Evolutionary conservation across 2,113 vertebrate species (phyloP), one percentile per base, ranked within the genome.

Genomic region (Geococcyx californianus): DNA sequence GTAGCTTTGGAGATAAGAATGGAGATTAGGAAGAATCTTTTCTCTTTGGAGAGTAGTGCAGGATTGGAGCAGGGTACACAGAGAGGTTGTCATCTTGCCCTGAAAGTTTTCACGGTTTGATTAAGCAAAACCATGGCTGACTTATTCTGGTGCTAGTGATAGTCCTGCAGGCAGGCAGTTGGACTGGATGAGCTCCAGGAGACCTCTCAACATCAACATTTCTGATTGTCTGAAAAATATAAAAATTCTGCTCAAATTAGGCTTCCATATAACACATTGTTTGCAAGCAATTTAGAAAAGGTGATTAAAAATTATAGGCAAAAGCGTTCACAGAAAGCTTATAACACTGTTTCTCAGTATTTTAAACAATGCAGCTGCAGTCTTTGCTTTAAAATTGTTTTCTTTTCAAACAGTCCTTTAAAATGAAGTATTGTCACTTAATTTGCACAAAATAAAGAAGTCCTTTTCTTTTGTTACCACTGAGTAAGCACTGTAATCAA

Each of bases 401-500:
- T 68, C 3, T 25, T 44, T 81, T 67, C 7, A 6, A 81, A 68
- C 24, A 89, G 29, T 64, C 13, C 33, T 64, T 54, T 33, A 63
- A 74, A 81, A 69, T 15, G 5, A 64, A 64, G 29, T 58, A 74
- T 79, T 83, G 21, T 52, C 68, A 75, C 51, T 77, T 69, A 40
- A 58, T 76, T 76, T 26, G 31, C 76, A 62, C n/a, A 60, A 89
- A 92, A 94, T 59, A 67, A 86, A 89, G 67, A 66, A 42, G 16
- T 52, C 19, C 20, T 49, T 77, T 67, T 51, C 58, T 80, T 93
- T 84, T 66, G 44, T 33, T 89, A 36, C 49, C 51, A 52, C 72
- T 72, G 69, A 55, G 55, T 78, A 76, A 87, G 47, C 38, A 62
- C 91, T 95, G 88, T n/a, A 68, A 51, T 59, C 91, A 84, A 94